Conservation (phyloP, 2,888 invertebrate species). For the Brachypalpus laphriformis region DNA sequence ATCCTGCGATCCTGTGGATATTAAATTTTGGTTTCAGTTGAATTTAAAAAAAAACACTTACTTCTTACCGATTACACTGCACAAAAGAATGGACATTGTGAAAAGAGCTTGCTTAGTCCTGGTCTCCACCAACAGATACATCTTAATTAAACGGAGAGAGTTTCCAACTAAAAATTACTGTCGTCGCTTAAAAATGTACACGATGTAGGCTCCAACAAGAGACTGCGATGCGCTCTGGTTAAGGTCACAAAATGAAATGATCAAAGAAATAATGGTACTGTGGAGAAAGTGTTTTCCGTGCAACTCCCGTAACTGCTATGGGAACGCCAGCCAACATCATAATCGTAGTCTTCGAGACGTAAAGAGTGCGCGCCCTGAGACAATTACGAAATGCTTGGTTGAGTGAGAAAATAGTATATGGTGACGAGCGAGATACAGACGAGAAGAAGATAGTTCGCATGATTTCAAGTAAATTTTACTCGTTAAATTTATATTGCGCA, state of each 20-base stretch:
- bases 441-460: conserved; percentile 37
- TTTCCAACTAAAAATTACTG: conserved; percentile 7
- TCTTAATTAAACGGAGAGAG: conserved; percentile 39
- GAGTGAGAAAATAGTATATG: conserved; percentile 67
- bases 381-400: conserved; percentile 74
- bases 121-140: conserved; percentile 40
- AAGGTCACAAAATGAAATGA: conserved; percentile 72
- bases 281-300: conserved; percentile 73
- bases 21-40: not conserved
- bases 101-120: conserved; percentile 27
- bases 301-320: conserved; percentile 65
- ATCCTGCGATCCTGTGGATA: conserved; percentile 28
- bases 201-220: conserved; percentile 24
- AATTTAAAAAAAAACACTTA: not conserved
- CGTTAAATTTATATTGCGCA: conserved; percentile 19
- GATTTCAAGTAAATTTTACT: conserved; percentile 48
- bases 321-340: conserved; percentile 61
- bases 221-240: conserved; percentile 71
- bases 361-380: conserved; percentile 68
- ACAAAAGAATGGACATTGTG: conserved; percentile 13
- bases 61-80: conserved; percentile 47
- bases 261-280: conserved; percentile 65
- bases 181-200: conserved; percentile 1
- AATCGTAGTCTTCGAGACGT: conserved; percentile 68
- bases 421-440: conserved; percentile 24